Base-by-base conservation (phyloP, 53 echinoderm and acorn worm genomes). In the Astropecten irregularis region DNA sequence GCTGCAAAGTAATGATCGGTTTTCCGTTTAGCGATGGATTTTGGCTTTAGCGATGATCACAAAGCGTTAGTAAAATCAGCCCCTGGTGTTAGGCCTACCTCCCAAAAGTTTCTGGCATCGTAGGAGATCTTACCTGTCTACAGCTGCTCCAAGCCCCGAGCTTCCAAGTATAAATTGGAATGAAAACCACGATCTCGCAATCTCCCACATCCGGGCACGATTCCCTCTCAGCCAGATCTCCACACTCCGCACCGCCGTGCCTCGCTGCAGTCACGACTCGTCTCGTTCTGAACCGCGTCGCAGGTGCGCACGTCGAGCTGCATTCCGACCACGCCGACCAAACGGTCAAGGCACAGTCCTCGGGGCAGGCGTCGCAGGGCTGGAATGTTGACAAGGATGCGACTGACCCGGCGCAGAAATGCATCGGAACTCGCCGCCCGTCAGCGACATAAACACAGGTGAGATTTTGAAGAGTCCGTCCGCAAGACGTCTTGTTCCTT, bases 91-190 rank as follows among this genome's bases (percentile, higher is more conserved):
- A n/a, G n/a, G n/a, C n/a, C n/a, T n/a, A n/a, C n/a, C n/a, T n/a
- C 23, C 16, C 22, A 52, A 35, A 40, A 16, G 21, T 44, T 20
- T 57, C 35, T 23, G 38, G n/a, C 20, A 10, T 23, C 20, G 6
- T n/a, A n/a, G n/a, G n/a, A n/a, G n/a, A 40, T 10, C 60, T 66
- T 65, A 95, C 96, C 93, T 96, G 83, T 87, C 96, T 77, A 70
- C 96, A 96, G 66, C 96, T 96, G 6, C 91, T 96, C 96, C 96
- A 96, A 40, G 91, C 93, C 4, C 89, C 91, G 39, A 89, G 93
- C 69, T 93, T 86, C 96, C 96, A 96, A 8, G 89, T 91, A 35
- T 89, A 93, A 26, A 86, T 47, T 2, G 89, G 89, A 25, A 83
- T 67, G 14, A 73, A 27, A 47, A 88, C 63, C 50, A 91, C 91